These are phyloP conservation scores for Tromatobia lineatoria DNA, from an alignment of 2,888 invertebrate genomes.

Conservation along the genomic window DNA sequence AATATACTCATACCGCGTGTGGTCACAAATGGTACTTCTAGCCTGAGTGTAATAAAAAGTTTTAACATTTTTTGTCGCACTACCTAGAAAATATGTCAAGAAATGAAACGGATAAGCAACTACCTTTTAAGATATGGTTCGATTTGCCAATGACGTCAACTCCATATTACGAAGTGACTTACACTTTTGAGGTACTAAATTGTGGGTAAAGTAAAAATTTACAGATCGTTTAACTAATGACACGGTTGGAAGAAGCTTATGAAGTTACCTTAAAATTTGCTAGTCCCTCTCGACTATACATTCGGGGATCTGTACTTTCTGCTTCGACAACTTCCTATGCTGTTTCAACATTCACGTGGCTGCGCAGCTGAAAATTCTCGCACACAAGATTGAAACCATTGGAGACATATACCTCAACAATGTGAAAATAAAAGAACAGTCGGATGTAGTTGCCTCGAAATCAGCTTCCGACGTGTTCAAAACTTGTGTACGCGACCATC, in stretches of 20 bases:
- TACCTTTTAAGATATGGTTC: constrained; percentile 75
- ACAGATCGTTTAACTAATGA: not conserved
- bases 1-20: too few species aligned
- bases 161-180: constrained; percentile 73
- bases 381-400: constrained; percentile 64
- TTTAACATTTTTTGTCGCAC: constrained; percentile 11
- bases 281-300: constrained; percentile 73
- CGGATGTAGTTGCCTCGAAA: not conserved
- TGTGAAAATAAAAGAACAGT: constrained; percentile 3
- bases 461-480: constrained; percentile 54
- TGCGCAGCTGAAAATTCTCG: constrained; percentile 73
- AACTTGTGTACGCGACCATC: constrained; percentile 69
- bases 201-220: not conserved
- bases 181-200: constrained; percentile 65
- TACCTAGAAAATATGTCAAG: constrained; percentile 67
- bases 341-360: constrained; percentile 73
- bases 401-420: constrained; percentile 42
- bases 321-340: constrained; percentile 74
- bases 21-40: too few species aligned
- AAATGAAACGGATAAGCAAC: constrained; percentile 71
- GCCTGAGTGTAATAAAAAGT: too few species aligned
- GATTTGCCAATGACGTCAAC: constrained; percentile 67
- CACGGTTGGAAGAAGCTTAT: constrained; percentile 11
- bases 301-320: constrained; percentile 73
- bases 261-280: constrained; percentile 15